Evolutionary conservation across 2,113 vertebrate species (phyloP), one percentile per base, ranked within the genome.

Genomic region (Seriola aureovittata): DNA sequence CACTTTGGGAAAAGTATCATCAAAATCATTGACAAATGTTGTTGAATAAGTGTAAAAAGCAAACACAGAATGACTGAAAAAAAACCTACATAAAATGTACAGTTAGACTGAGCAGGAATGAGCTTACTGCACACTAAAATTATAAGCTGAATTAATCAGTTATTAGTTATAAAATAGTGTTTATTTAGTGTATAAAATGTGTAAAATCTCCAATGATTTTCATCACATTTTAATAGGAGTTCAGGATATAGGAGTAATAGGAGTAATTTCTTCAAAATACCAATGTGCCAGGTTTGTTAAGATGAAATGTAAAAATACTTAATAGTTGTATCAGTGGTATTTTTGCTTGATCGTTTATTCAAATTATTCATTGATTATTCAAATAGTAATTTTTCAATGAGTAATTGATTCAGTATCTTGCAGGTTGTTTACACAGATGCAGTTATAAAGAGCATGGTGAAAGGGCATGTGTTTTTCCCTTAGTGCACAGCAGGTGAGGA

Each of bases 21-120:
- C 44, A 65, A 68, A 81, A 72, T 71, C 42, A 82, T n/a, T 78
- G 58, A 80, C 75, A 77, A 80, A 71, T 81, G 46, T 65, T 84
- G 5, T 55, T 42, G 55, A 70, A 10, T 69, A 68, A 55, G 36
- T 57, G 72, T 34, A 17, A 42, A 60, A 69, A 71, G 57, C 54
- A 66, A 77, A 58, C 3, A 29, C 16, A n/a, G 70, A 72, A 70
- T 71, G 46, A 46, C 17, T 71, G 29, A 44, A 69, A 77, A 78
- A 42, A 75, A 74, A 70, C 54, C 34, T 32, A 72, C 36, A 66
- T 70, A 52, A 72, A 66, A 84, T 34, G 21, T 54, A 55, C 4
- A 52, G 23, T 75, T 59, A 40, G 12, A 60, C 46, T 65, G 34
- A 71, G 21, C 9, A 29, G 14, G 63, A 64, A 0, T 55, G 14